Percentiles rank a stretch among this genome's conserved stretches.
phyloP scores from a whole-genome alignment of 2,797 vertebrate genomes.

The Chrosomus eos region DNA sequence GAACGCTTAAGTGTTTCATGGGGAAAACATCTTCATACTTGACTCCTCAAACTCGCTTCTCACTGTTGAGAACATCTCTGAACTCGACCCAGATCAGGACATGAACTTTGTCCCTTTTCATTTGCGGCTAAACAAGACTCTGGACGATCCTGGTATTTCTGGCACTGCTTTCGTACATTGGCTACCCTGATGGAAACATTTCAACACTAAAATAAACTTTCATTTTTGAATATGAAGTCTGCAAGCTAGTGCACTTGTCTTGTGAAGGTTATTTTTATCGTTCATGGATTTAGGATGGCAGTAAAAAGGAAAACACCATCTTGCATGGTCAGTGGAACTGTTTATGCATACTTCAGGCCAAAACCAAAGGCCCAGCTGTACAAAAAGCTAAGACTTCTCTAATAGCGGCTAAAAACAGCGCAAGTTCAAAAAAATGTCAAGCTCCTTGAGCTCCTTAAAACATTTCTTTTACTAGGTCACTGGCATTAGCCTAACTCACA shows the following conservation, averaged over 20 bases:
- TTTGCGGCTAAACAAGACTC: conserved; percentile 19
- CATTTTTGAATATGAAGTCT: conserved; percentile 51
- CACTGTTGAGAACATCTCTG: conserved; percentile 21
- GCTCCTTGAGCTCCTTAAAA: background rate
- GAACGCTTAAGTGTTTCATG: conserved; percentile 35
- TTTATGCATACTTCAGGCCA: conserved; percentile 71
- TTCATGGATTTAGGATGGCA: conserved; percentile 52
- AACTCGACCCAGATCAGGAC: conserved; percentile 1
- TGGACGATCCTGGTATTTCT: conserved; percentile 36
- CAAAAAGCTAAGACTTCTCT: conserved; percentile 71
- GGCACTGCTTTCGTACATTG: conserved; percentile 62
- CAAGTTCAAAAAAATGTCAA: background rate
- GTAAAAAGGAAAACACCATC: conserved; percentile 51
- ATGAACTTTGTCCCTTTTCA: conserved; percentile 54
- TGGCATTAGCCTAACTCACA: background rate
- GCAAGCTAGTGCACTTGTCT: conserved; percentile 56
- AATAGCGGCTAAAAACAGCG: conserved; percentile 56
- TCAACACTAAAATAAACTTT: conserved; percentile 75
- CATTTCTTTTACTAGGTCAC: background rate
- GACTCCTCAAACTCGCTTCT: background rate
- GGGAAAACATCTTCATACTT: conserved; percentile 14
- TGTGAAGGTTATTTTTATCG: conserved; percentile 47
- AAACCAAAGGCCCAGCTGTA: conserved; percentile 71
- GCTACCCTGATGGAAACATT: conserved; percentile 78
- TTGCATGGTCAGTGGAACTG: conserved; percentile 66